phyloP scores from a whole-genome alignment of 1,140 invertebrate species.

The Chrysoperla carnea region DNA sequence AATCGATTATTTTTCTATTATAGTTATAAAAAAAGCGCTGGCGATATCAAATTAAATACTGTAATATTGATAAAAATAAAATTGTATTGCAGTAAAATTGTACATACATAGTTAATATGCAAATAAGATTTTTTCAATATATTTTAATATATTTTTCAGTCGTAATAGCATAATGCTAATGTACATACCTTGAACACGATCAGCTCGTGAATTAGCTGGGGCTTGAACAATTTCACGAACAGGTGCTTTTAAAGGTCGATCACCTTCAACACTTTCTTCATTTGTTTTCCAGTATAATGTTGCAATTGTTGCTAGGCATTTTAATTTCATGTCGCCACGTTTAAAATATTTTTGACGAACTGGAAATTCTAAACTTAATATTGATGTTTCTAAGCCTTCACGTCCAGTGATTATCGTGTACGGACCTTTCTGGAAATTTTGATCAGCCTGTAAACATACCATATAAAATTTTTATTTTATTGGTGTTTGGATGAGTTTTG shows the following conservation, averaged over 20 bases:
- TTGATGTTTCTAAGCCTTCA: constrained; percentile 51
- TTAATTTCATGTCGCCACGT: constrained; percentile 66
- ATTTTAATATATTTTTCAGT: too few relatives aligned
- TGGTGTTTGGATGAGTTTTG: background rate
- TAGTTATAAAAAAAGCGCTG: too few relatives aligned
- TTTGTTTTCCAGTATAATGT: constrained; percentile 67
- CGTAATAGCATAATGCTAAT: too few relatives aligned
- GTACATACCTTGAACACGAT: constrained; percentile 33
- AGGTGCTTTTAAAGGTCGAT: constrained; percentile 37
- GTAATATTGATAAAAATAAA: too few relatives aligned
- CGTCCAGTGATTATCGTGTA: constrained; percentile 20
- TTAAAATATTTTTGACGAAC: constrained; percentile 59
- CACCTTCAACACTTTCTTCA: constrained; percentile 66
- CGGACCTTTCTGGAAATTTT: constrained; percentile 28
- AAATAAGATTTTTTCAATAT: too few relatives aligned
- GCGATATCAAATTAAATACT: too few relatives aligned
- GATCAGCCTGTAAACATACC: constrained; percentile 24
- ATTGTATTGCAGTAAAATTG: too few relatives aligned
- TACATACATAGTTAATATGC: too few relatives aligned
- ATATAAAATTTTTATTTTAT: background rate
- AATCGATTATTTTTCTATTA: too few relatives aligned
- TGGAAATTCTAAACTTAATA: constrained; percentile 52
- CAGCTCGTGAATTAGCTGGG: constrained; percentile 31
- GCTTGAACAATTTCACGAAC: constrained; percentile 33
- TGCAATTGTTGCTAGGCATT: constrained; percentile 73